Base-by-base conservation (phyloP, 1,140 invertebrate species). In the Plectrocnemia conspersa region DNA sequence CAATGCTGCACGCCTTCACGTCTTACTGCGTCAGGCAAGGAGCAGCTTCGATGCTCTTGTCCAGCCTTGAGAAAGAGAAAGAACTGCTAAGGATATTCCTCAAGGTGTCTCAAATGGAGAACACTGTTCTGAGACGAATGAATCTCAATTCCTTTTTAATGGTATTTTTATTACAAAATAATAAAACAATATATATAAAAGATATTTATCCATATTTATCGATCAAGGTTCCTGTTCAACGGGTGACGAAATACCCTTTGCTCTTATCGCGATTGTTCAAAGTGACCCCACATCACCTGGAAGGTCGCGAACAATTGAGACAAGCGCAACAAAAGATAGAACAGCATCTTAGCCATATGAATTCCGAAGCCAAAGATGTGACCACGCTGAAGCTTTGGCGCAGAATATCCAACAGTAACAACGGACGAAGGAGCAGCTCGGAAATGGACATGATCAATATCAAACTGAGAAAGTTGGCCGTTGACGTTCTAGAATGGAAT, bases 141-240 rank as follows among this genome's bases (percentile, higher is more conserved):
- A 96, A 96, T 71, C 80, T 98, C 13, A 93, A 95, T 71, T 95
- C 93, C 5, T 98, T 98, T 71, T 80, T 97, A 18, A 97, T 97
- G 93, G 90, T 93, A 76, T 77, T 13, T 47, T 33, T 44, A 16
- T 18, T 15, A 11, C 13, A 3, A 32, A 23, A 54, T 47, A 13
- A 35, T 21, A 38, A 24, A 19, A 9, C 9, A 21, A 42, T 42
- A 16, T 23, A 3, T 4, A 21, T 18, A 42, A 23, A 11, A 11
- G 11, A 46, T 13, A 25, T 27, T 22, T n/a, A 13, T 18, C 15
- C 3, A 25, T 46, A 24, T 32, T 35, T 10, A 18, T 29, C 13
- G 25, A 2, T 22, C 65, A 15, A 88, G 86, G 88, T 92, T 62
- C 89, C 89, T 52, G 89, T 92, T 36, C 89, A 92, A 75, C 79